Evolutionary conservation across 2,888 invertebrate genomes (phyloP), one percentile per base, ranked within the genome.

Genomic region (Tenthredo amoena): DNA sequence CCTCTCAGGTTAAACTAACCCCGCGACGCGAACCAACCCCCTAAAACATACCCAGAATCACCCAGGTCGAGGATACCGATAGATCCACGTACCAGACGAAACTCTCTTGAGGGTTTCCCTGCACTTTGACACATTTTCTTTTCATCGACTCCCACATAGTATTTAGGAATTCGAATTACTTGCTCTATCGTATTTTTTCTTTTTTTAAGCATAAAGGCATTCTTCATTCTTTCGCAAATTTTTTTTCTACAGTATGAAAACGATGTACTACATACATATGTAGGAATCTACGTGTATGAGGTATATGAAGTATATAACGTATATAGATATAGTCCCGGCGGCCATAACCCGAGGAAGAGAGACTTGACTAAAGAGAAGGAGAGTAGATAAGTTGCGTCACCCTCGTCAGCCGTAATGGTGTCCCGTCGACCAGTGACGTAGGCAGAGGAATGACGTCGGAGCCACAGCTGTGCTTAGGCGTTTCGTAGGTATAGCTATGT

Each of bases 1-100:
- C 88, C 15, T 43, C 86, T 58, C 62, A 18, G 58, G 81, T 58
- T 40, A 58, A 81, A 81, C 81, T 62, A 58, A 58, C 81, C 77
- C 55, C 77, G 50, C 34, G 40, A 34, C 40, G 5, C 77, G 15
- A 77, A 10, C 55, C 40, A 55, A 31, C 21, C 62, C 62, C 62
- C 62, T 62, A 62, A 62, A 62, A 62, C 26, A 26, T 62, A 21
- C 12, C 21, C 62, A 62, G 26, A 21, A 71, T 18, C 37, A 26
- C 10, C 37, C 37, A 37, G n/a, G 9, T 40, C 71, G 37, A 37
- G 15, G 34, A 37, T n/a, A 71, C 71, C 37, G 37, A 37, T 37
- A n/a, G 34, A 71, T 71, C 15, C 71, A 71, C 71, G 71, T 71
- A 71, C 37, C 37, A 71, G n/a, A 9, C 21, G 21, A n/a, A 9